Conservation (phyloP, 2,888 invertebrate species). For the Lithophane socia region DNA sequence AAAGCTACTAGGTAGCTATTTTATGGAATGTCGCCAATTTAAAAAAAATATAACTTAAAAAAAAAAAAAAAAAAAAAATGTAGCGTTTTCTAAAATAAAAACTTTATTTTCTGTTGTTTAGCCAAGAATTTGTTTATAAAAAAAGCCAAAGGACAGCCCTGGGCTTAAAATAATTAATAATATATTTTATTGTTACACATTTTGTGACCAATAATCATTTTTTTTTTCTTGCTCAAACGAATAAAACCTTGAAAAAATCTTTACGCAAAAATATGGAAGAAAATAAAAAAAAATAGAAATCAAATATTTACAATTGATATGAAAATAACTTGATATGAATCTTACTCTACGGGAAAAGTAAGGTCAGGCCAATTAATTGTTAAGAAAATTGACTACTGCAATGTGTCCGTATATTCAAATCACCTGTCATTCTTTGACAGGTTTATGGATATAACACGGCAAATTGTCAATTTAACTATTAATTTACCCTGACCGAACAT, state of each 20-base stretch:
- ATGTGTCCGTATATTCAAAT: background rate
- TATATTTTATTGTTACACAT: background rate
- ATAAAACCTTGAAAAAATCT: background rate
- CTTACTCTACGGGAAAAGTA: slow-evolving; percentile 26
- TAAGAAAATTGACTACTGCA: background rate
- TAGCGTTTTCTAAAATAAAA: background rate
- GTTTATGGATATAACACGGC: too few relatives aligned
- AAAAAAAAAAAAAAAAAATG: background rate
- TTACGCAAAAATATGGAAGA: background rate
- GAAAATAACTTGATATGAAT: slow-evolving; percentile 53
- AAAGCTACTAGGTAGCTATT: slow-evolving; percentile 18
- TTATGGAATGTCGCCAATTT: slow-evolving; percentile 29
- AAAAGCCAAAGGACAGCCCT: background rate
- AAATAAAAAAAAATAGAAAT: background rate
- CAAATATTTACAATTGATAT: slow-evolving; percentile 48
- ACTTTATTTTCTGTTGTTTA: background rate
- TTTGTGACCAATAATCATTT: background rate
- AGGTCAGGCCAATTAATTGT: background rate
- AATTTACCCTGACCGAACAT: background rate
- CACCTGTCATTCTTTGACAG: background rate
- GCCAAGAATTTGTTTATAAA: background rate
- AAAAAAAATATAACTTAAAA: background rate
- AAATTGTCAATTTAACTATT: background rate
- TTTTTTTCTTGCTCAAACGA: background rate
- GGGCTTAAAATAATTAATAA: background rate